Evolutionary conservation across 2,888 invertebrate species (phyloP).

Genomic region (Congeria kusceri): DNA sequence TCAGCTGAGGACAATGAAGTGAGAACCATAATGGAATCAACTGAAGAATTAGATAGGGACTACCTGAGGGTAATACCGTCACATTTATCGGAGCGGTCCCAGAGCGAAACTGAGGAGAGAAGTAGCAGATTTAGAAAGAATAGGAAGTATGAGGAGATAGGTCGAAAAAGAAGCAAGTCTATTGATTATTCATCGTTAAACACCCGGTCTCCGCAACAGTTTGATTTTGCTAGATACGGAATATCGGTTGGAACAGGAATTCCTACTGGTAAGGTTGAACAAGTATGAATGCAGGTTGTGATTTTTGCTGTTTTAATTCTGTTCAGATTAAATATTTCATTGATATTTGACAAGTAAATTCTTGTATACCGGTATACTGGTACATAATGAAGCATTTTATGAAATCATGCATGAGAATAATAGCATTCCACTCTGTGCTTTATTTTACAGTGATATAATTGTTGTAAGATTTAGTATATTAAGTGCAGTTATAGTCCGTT

Average conservation of each 20-base stretch:
- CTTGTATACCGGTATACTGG: too few relatives aligned
- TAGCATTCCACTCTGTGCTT: too few relatives aligned
- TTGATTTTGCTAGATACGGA: constrained; percentile 53
- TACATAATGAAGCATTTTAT: too few relatives aligned
- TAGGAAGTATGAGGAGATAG: constrained; percentile 36
- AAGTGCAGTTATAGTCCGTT: too few relatives aligned
- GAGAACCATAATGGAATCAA: constrained; percentile 32
- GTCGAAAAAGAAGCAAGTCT: constrained; percentile 44
- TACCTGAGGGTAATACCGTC: not conserved
- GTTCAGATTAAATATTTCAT: too few relatives aligned
- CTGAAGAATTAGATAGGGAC: constrained; percentile 22
- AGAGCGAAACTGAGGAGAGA: not conserved
- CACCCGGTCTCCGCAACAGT: constrained; percentile 1
- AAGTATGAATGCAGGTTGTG: too few relatives aligned
- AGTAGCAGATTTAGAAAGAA: not conserved
- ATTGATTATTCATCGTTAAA: constrained; percentile 23
- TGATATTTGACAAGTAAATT: too few relatives aligned
- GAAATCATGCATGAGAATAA: too few relatives aligned
- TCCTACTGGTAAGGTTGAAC: constrained; percentile 37
- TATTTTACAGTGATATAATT: too few relatives aligned
- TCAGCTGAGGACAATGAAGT: constrained; percentile 32
- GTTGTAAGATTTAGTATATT: too few relatives aligned
- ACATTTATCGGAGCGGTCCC: not conserved
- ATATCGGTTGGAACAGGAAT: constrained; percentile 47
- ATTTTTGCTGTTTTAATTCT: too few relatives aligned